Percentiles rank a stretch among this genome's conserved stretches.
Conservation (phyloP, 1,140 invertebrate species). For the Macrobrachium nipponense region DNA sequence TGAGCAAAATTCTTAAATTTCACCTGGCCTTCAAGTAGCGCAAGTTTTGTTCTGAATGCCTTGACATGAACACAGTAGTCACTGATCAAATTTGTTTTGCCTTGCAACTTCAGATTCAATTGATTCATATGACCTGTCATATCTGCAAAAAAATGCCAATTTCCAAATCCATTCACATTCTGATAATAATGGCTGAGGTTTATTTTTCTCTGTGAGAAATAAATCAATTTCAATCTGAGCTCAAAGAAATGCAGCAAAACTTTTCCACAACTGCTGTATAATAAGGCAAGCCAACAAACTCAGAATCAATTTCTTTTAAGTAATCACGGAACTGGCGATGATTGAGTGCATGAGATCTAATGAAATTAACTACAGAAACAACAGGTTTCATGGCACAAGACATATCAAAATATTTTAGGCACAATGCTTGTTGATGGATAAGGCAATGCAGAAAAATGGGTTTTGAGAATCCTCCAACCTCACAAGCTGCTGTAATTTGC, state of each 20-base stretch:
- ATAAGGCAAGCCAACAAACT: conserved; percentile 15
- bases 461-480: too few relatives aligned
- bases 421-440: too few relatives aligned
- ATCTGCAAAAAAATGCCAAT: too few relatives aligned
- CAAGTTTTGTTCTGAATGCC: too few relatives aligned
- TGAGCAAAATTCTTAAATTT: too few relatives aligned
- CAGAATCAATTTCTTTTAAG: background rate
- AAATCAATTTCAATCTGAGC: conserved; percentile 22
- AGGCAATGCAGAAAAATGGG: too few relatives aligned
- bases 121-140: too few relatives aligned
- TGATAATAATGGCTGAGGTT: conserved; percentile 27
- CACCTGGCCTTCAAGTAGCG: too few relatives aligned
- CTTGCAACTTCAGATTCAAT: too few relatives aligned
- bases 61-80: too few relatives aligned
- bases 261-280: conserved; percentile 12
- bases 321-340: conserved; percentile 11
- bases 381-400: conserved; percentile 9
- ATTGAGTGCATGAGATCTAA: conserved; percentile 12
- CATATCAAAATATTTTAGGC: conserved; percentile 9
- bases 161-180: conserved; percentile 45
- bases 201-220: conserved; percentile 37
- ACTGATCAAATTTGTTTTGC: too few relatives aligned
- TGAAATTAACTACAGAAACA: conserved; percentile 7
- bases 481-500: too few relatives aligned
- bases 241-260: conserved; percentile 16